Conservation (phyloP, 2,888 invertebrate genomes). For the Lycia hirtaria region DNA sequence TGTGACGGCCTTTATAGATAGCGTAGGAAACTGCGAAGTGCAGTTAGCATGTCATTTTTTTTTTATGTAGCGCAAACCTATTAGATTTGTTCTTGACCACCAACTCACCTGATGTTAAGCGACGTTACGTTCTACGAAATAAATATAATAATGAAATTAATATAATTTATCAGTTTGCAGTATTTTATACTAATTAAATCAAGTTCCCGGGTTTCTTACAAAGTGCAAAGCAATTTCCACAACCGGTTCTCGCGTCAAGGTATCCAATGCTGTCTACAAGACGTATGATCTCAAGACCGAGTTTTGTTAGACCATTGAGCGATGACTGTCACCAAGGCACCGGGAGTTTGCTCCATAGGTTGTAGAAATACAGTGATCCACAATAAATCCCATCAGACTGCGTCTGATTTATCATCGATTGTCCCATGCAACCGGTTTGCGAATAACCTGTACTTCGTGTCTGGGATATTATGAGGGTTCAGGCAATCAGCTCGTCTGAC, state of each 20-base stretch:
- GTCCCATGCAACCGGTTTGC: conserved; percentile 61
- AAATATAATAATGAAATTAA: too few species aligned
- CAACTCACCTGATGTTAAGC: too few species aligned
- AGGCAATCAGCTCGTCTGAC: conserved; percentile 69
- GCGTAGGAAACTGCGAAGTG: too few species aligned
- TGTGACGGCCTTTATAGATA: too few species aligned
- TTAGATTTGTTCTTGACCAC: too few species aligned
- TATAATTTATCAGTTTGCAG: not conserved
- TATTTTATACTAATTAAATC: not conserved
- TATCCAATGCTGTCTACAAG: conserved; percentile 9
- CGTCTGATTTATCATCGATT: conserved; percentile 75
- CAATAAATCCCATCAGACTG: conserved; percentile 26
- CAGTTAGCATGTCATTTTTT: too few species aligned
- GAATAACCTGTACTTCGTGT: conserved; percentile 60
- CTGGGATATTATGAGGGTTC: conserved; percentile 73
- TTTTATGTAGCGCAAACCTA: too few species aligned
- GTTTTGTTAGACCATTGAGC: conserved; percentile 1
- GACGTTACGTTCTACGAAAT: too few species aligned
- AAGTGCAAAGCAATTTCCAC: conserved; percentile 29
- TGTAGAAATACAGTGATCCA: conserved; percentile 10
- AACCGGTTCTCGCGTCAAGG: conserved; percentile 27
- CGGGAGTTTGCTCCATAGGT: conserved; percentile 3
- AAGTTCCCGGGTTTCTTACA: conserved; percentile 5
- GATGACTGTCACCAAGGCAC: conserved; percentile 14
- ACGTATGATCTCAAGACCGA: conserved; percentile 10